Conservation (phyloP, 2,888 invertebrate species). For the Petrolisthes manimaculis region DNA sequence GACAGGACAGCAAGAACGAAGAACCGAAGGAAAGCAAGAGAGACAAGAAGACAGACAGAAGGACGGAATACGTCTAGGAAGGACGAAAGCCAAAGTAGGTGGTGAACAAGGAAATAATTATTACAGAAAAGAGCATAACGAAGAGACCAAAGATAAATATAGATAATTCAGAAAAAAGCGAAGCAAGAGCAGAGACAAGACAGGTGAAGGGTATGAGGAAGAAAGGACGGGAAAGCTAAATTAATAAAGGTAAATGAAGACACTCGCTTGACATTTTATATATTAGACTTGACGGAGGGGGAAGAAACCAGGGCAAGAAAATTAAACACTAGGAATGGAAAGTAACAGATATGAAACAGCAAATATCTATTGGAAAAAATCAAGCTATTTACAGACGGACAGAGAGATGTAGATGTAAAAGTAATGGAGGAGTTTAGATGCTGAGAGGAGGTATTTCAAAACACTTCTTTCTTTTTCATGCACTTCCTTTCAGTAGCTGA, state of each 20-base stretch:
- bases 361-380: not conserved
- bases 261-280: too few relatives aligned
- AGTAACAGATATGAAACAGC: not conserved
- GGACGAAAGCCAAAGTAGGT: not conserved
- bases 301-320: not conserved
- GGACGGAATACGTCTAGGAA: not conserved
- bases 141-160: not conserved
- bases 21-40: not conserved
- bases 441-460: too few relatives aligned
- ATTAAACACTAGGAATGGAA: not conserved
- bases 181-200: not conserved
- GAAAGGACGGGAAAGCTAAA: not conserved
- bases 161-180: not conserved
- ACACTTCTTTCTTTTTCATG: too few relatives aligned
- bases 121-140: not conserved
- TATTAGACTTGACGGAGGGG: not conserved
- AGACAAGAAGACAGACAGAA: not conserved
- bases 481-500: too few relatives aligned
- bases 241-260: not conserved
- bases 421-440: too few relatives aligned
- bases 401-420: too few relatives aligned
- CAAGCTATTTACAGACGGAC: not conserved
- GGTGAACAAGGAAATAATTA: not conserved
- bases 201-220: not conserved
- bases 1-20: not conserved